These are phyloP conservation scores for Drosophila trapezifrons DNA, from an alignment of 1,140 invertebrate species.

Conservation along the genomic window DNA sequence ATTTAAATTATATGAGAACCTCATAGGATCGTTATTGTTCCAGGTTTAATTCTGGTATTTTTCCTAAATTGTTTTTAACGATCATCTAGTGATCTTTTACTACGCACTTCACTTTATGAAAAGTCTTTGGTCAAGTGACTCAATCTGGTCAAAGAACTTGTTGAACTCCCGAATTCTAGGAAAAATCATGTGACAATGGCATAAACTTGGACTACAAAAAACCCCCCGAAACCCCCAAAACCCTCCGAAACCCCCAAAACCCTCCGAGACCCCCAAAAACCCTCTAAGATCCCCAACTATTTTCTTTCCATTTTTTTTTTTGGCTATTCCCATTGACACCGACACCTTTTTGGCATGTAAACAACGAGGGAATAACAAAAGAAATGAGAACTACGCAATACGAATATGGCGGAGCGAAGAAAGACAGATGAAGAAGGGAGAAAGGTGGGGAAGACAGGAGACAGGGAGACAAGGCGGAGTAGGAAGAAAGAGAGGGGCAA, in stretches of 20 bases:
- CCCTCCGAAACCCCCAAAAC: constrained; percentile 2
- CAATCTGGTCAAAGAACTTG: constrained; percentile 56
- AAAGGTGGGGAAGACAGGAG: constrained; percentile 10
- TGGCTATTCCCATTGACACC: constrained; percentile 31
- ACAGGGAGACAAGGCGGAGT: constrained; percentile 1
- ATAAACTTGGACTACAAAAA: constrained; percentile 21
- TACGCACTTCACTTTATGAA: constrained; percentile 1
- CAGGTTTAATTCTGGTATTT: not conserved
- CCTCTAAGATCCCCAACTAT: constrained; percentile 5
- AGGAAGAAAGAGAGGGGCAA: constrained; percentile 7
- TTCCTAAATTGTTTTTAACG: not conserved
- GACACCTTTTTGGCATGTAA: constrained; percentile 43
- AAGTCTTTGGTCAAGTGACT: constrained; percentile 26
- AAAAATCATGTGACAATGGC: constrained; percentile 47
- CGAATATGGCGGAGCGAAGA: constrained; percentile 20
- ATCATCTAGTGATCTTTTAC: constrained; percentile 5
- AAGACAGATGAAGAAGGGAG: constrained; percentile 12
- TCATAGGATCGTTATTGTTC: not conserved
- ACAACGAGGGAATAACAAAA: constrained; percentile 42
- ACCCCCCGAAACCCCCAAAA: not conserved
- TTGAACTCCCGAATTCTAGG: constrained; percentile 45
- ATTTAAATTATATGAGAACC: not conserved
- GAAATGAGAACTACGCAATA: constrained; percentile 40
- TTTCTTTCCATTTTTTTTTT: constrained; percentile 10
- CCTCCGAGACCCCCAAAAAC: not conserved